Conservation (phyloP, 1,140 invertebrate species). For the Maconellicoccus hirsutus region DNA sequence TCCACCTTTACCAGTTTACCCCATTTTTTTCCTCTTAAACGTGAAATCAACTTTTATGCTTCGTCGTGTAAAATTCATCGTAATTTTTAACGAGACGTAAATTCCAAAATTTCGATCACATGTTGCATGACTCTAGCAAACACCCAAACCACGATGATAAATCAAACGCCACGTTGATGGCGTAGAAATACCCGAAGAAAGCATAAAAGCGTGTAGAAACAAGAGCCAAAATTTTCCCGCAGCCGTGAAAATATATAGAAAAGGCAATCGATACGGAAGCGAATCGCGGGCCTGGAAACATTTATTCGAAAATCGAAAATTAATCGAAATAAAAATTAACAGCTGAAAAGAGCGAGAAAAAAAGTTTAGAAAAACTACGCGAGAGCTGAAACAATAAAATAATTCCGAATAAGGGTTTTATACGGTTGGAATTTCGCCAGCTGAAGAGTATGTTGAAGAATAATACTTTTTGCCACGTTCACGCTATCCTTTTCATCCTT, state of each 20-base stretch:
- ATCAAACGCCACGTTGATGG: too few relatives aligned
- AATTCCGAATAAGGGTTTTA: conserved; percentile 9
- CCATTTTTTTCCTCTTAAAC: too few relatives aligned
- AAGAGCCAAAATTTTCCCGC: too few relatives aligned
- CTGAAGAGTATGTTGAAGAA: conserved; percentile 3
- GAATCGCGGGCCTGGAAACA: neutral
- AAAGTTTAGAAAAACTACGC: neutral
- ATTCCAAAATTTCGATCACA: too few relatives aligned
- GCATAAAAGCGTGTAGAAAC: too few relatives aligned
- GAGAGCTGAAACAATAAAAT: neutral
- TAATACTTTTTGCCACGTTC: conserved; percentile 5
- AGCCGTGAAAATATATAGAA: neutral
- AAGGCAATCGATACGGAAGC: conserved; percentile 2
- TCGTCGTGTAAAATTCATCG: too few relatives aligned
- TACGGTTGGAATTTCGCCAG: neutral
- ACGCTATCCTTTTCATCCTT: neutral
- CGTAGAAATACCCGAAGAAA: too few relatives aligned
- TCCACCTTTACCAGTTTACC: too few relatives aligned
- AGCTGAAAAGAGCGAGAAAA: neutral
- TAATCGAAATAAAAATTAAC: conserved; percentile 10
- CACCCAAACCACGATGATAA: too few relatives aligned
- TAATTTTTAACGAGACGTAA: too few relatives aligned
- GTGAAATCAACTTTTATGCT: too few relatives aligned
- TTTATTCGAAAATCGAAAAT: conserved; percentile 5
- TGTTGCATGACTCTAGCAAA: too few relatives aligned